Evolutionary conservation across 2,797 vertebrate genomes (phyloP).

Genomic region (Chaetophractus vellerosus): DNA sequence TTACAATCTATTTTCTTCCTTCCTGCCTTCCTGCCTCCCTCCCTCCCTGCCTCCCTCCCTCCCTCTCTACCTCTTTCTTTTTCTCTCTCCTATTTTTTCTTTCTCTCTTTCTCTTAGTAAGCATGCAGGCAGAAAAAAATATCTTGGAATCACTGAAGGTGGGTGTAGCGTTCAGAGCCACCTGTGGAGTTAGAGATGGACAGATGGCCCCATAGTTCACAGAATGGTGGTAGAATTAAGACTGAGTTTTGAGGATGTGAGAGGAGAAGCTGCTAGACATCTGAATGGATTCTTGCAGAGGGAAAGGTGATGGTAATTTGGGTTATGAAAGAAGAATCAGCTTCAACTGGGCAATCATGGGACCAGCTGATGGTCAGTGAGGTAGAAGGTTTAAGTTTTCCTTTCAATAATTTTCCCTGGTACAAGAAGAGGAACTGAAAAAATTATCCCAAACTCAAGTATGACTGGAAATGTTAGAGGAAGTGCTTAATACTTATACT

Average conservation of each 20-base stretch:
- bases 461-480: slow-evolving; percentile 31
- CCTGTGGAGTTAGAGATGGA: neutral
- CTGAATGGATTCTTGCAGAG: neutral
- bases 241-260: neutral
- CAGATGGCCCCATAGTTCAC: neutral
- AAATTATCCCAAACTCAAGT: neutral
- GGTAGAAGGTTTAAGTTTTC: neutral
- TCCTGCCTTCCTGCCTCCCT: no score
- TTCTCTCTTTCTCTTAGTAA: neutral
- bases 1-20: neutral
- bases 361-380: neutral
- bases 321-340: neutral
- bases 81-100: no score
- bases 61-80: no score
- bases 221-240: neutral
- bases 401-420: slow-evolving; percentile 45
- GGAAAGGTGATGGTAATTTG: neutral
- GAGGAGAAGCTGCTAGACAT: neutral
- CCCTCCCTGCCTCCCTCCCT: no score
- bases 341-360: neutral
- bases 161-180: neutral
- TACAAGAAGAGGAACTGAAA: neutral
- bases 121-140: slow-evolving; percentile 47
- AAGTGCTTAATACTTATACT: neutral
- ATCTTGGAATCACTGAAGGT: neutral